Conservation (phyloP, 2,113 vertebrate genomes). For the Chionodraco myersi region DNA sequence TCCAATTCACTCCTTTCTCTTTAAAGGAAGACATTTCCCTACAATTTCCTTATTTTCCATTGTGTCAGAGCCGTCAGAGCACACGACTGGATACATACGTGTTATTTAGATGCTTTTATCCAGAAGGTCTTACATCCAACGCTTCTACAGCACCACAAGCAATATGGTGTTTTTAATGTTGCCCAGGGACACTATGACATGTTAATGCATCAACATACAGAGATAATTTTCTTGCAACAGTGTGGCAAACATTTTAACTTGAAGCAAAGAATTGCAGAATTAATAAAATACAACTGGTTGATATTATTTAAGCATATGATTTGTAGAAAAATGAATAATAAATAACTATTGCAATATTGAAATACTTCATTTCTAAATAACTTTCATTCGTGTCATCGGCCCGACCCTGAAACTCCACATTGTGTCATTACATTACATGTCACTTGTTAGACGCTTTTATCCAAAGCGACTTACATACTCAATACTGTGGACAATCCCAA, state of each 20-base stretch:
- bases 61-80: too few relatives aligned
- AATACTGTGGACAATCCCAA: too few relatives aligned
- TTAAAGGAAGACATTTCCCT: not conserved
- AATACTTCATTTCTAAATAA: not conserved
- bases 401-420: constrained; percentile 20
- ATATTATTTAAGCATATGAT: not conserved
- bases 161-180: too few relatives aligned
- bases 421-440: constrained; percentile 31
- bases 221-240: not conserved
- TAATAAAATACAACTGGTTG: not conserved
- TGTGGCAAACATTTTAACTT: not conserved
- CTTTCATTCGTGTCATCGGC: not conserved
- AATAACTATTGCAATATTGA: not conserved
- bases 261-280: too few relatives aligned
- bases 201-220: not conserved
- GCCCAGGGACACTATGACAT: too few relatives aligned
- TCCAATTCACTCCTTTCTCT: constrained; percentile 9
- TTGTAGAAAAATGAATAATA: not conserved
- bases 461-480: too few relatives aligned
- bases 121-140: too few relatives aligned
- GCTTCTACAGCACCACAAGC: too few relatives aligned
- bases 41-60: not conserved
- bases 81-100: not conserved
- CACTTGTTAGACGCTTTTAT: too few relatives aligned
- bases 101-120: too few relatives aligned